Evolutionary conservation across 2,113 vertebrate genomes (phyloP).

Genomic region (Herpailurus yagouaroundi): DNA sequence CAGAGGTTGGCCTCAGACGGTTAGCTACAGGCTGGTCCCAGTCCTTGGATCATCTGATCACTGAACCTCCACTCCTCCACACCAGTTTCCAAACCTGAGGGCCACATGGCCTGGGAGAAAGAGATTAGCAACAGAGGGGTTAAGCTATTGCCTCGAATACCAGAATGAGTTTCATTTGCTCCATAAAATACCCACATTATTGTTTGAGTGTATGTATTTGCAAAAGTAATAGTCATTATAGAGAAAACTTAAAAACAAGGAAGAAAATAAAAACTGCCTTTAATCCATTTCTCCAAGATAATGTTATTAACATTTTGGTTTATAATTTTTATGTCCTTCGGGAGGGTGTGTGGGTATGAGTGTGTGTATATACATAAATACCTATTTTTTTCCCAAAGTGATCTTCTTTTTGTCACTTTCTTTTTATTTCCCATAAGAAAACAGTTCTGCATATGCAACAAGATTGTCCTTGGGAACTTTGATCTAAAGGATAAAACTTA

Average conservation of each 20-base stretch:
- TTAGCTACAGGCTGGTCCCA: background rate
- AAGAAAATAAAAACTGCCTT: background rate
- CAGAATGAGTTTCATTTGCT: background rate
- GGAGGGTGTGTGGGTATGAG: background rate
- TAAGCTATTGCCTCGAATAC: background rate
- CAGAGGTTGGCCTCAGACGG: background rate
- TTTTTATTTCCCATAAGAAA: constrained; percentile 52
- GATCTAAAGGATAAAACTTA: constrained; percentile 21
- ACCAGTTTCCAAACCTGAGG: background rate
- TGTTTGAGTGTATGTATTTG: background rate
- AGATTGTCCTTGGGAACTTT: constrained; percentile 54
- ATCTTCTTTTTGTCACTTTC: constrained; percentile 44
- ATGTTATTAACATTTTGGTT: background rate
- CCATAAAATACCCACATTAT: background rate
- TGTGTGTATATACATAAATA: background rate
- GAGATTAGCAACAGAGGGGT: background rate
- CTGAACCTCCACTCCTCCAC: background rate
- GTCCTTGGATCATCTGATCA: background rate
- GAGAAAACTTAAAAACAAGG: background rate
- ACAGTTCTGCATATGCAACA: constrained; percentile 36
- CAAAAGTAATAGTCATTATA: background rate
- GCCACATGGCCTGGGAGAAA: background rate
- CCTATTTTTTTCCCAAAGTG: constrained; percentile 44
- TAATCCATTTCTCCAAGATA: background rate
- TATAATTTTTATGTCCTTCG: background rate